Percentiles rank a stretch among this genome's conserved stretches.
Conservation (phyloP, 2,797 vertebrate species). For the Diceros bicornis region DNA sequence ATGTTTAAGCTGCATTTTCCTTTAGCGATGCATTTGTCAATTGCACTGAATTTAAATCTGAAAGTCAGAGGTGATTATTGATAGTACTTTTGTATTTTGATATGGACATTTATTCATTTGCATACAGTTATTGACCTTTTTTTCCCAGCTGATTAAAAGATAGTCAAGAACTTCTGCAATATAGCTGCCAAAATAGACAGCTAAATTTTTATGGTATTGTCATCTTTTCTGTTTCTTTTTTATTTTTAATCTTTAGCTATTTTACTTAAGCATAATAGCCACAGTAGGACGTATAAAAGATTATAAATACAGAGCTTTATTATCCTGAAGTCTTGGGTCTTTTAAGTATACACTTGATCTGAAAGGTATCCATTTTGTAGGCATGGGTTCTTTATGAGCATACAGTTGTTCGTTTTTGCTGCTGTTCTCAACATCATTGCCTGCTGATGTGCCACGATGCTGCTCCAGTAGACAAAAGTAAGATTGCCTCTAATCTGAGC, state of each 20-base stretch:
- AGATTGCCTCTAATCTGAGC: conserved; percentile 69
- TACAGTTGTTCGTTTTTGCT: conserved; percentile 79
- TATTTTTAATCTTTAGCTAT: conserved; percentile 85
- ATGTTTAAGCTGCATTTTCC: conserved; percentile 91
- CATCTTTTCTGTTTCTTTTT: conserved; percentile 85
- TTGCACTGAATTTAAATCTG: conserved; percentile 92
- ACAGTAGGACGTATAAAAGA: conserved; percentile 81
- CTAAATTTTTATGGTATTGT: conserved; percentile 86
- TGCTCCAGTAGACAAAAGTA: conserved; percentile 83
- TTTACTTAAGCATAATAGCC: conserved; percentile 85
- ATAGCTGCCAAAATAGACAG: conserved; percentile 88
- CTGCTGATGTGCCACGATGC: conserved; percentile 90
- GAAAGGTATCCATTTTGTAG: conserved; percentile 53
- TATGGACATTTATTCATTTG: conserved; percentile 90
- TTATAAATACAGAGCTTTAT: conserved; percentile 83
- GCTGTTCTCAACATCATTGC: conserved; percentile 86
- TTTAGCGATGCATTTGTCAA: conserved; percentile 91
- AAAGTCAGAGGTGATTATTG: conserved; percentile 92
- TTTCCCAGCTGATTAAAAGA: conserved; percentile 84
- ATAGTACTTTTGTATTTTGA: conserved; percentile 93
- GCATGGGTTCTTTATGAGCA: conserved; percentile 54
- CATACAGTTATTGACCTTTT: conserved; percentile 87
- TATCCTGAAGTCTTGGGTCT: conserved; percentile 81
- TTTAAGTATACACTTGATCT: conserved; percentile 60
- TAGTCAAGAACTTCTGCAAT: conserved; percentile 87